Percentiles rank a stretch among this genome's conserved stretches.
phyloP scores from a whole-genome alignment of 2,797 vertebrate genomes.

The Pseudopleuronectes americanus region DNA sequence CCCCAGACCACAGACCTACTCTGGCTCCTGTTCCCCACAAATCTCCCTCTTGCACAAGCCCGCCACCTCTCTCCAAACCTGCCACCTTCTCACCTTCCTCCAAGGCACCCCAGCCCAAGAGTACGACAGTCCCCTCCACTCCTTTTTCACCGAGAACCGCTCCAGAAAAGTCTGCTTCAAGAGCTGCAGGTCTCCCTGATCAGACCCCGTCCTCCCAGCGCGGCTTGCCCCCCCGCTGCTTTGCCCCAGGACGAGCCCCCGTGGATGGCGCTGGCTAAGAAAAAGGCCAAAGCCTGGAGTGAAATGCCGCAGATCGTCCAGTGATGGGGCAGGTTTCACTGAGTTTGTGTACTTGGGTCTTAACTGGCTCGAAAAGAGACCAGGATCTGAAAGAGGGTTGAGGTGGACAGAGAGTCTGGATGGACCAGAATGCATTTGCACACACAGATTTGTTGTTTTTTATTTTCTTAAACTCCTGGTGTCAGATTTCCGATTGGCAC shows the following conservation, averaged over 20 bases:
- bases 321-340: slow-evolving; percentile 59
- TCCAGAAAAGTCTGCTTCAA: slow-evolving; percentile 37
- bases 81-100: background rate
- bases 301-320: slow-evolving; percentile 91
- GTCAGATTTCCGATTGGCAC: slow-evolving; percentile 43
- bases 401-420: slow-evolving; percentile 9
- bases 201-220: slow-evolving; percentile 32
- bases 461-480: slow-evolving; percentile 47
- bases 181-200: slow-evolving; percentile 35
- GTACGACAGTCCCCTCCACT: slow-evolving; percentile 29
- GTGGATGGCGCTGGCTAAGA: slow-evolving; percentile 94
- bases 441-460: slow-evolving; percentile 54
- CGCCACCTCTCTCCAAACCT: slow-evolving; percentile 25
- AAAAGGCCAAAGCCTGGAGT: slow-evolving; percentile 96
- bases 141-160: slow-evolving; percentile 25
- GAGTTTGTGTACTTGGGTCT: background rate
- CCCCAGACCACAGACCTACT: slow-evolving; percentile 55
- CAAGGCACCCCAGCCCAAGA: slow-evolving; percentile 37
- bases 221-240: slow-evolving; percentile 53
- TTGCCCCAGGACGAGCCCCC: slow-evolving; percentile 86
- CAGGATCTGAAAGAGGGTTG: background rate
- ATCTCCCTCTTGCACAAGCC: slow-evolving; percentile 22
- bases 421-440: slow-evolving; percentile 68
- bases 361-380: background rate
- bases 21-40: slow-evolving; percentile 37